Evolutionary conservation across 2,113 vertebrate genomes (phyloP), one percentile per base, ranked within the genome.

Genomic region (Bucco capensis): DNA sequence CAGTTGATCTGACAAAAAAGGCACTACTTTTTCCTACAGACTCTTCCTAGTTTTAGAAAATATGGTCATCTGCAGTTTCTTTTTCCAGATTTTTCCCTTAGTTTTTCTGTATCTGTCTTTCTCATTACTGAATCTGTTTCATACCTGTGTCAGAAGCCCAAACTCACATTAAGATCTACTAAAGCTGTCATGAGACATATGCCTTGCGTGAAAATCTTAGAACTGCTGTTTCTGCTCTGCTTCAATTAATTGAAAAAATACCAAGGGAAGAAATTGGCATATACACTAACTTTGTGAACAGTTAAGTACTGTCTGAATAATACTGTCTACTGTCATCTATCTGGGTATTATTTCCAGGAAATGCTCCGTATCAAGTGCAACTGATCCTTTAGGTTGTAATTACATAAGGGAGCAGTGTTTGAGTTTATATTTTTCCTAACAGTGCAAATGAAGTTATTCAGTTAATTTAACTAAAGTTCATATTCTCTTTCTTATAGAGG

Each of bases 401-500:
- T 54, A 13, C 8, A 4, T 37, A 31, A 42, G 11, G 10, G 2
- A 24, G 60, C 8, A 30, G 30, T 37, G 25, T 31, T 49, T 23
- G 19, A 86, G 30, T 69, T 79, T 53, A 2, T 28, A 5, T 81
- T 87, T 88, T 93, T 24, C 9, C 0, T 65, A 73, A 44, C 16
- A 57, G 6, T 66, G 35, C 25, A 71, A 83, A 56, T 28, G 1
- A 47, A 74, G 31, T 74, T 54, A 73, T 28, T 64, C 51, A 38
- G 15, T 51, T 73, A n/a, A 54, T 42, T 77, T 27, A 86, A 42
- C 37, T 74, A 16, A 89, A 62, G 33, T 72, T 84, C 9, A 44
- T 9, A 3, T 89, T 81, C 10, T 83, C 35, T 93, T 82, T 93
- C 27, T 83, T 81, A 5, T 53, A 98, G 97, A 96, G 8, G 27